Evolutionary conservation across 2,888 invertebrate genomes (phyloP).

Genomic region (Horisme vitalbata): DNA sequence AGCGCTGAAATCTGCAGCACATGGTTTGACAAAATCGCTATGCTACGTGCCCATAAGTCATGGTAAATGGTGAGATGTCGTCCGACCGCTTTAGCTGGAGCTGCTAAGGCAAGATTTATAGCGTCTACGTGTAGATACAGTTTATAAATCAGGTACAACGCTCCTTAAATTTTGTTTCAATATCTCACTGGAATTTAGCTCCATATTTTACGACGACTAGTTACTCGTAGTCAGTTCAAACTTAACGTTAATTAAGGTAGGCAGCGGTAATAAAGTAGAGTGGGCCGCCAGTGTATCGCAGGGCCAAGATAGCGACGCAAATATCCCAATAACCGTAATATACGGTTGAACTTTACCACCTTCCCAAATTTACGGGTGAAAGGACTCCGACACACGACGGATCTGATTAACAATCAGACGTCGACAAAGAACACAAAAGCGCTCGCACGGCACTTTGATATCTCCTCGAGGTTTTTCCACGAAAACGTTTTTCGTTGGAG

Average conservation of each 20-base stretch:
- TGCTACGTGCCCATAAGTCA: constrained; percentile 56
- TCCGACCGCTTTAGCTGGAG: constrained; percentile 52
- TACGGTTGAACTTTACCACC: constrained; percentile 41
- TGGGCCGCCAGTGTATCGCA: constrained; percentile 22
- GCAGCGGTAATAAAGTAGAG: constrained; percentile 30
- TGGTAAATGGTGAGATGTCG: constrained; percentile 51
- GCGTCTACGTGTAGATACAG: constrained; percentile 53
- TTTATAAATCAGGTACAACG: constrained; percentile 47
- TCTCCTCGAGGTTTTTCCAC: constrained; percentile 11
- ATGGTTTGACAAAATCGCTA: constrained; percentile 52
- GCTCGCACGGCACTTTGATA: constrained; percentile 15
- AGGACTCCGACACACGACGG: constrained; percentile 35
- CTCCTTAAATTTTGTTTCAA: constrained; percentile 32
- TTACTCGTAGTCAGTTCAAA: constrained; percentile 32
- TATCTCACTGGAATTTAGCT: constrained; percentile 13
- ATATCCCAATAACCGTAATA: constrained; percentile 38
- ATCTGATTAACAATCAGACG: constrained; percentile 44
- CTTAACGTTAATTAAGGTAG: constrained; percentile 38
- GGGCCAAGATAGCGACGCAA: constrained; percentile 32
- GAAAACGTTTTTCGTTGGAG: constrained; percentile 14
- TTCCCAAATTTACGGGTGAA: constrained; percentile 38
- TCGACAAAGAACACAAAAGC: constrained; percentile 31
- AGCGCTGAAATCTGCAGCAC: constrained; percentile 42
- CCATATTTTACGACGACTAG: constrained; percentile 14
- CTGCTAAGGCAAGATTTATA: constrained; percentile 59